phyloP scores from a whole-genome alignment of 2,113 vertebrate species.

The Nerophis ophidion region DNA sequence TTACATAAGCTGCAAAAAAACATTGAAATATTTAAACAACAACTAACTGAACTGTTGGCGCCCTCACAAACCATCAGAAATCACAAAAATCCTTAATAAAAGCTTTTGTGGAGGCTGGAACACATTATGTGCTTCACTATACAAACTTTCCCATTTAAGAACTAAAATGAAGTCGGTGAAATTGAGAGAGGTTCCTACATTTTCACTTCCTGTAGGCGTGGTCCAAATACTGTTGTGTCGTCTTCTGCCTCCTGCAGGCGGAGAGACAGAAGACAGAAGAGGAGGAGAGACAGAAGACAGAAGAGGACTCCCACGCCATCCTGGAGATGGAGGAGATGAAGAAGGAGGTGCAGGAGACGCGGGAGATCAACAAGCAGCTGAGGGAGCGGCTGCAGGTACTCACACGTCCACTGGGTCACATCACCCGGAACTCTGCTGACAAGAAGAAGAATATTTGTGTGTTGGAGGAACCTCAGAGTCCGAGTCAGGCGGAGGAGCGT shows the following conservation, averaged over 20 bases:
- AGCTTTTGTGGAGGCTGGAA: too few species aligned
- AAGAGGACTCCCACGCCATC: conserved; percentile 67
- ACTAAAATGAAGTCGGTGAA: too few species aligned
- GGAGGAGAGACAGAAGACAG: conserved; percentile 29
- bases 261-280: conserved; percentile 66
- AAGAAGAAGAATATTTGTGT: conserved; percentile 20
- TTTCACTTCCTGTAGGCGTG: background rate
- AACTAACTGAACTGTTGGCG: too few species aligned
- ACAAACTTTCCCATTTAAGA: too few species aligned
- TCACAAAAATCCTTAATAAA: too few species aligned
- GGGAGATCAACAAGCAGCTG: conserved; percentile 76
- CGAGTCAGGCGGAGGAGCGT: conserved; percentile 70
- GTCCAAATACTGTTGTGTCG: background rate
- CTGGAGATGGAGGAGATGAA: conserved; percentile 78
- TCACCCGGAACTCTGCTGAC: background rate
- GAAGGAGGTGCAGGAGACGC: conserved; percentile 76
- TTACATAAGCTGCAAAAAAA: too few species aligned
- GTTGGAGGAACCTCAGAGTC: conserved; percentile 72
- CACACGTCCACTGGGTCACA: background rate
- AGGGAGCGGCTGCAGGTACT: conserved; percentile 80
- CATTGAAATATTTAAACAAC: too few species aligned
- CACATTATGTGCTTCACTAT: too few species aligned
- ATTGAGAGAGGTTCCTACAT: background rate
- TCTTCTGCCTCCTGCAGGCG: background rate
- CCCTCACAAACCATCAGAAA: too few species aligned